Evolutionary conservation across 2,797 vertebrate species (phyloP).

Genomic region (Clamator glandarius): DNA sequence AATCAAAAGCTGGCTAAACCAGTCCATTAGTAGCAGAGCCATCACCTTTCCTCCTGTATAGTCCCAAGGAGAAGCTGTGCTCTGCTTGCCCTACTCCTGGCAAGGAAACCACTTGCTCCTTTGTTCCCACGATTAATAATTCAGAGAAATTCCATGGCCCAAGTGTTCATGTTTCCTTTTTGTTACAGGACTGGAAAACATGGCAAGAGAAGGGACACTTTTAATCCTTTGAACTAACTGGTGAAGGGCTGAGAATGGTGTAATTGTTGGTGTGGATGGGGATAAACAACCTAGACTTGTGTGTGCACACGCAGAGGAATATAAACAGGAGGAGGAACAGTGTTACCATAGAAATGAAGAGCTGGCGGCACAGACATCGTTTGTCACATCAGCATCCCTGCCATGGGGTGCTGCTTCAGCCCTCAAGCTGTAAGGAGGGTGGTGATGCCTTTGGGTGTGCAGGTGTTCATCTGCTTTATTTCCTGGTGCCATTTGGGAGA

Average conservation of each 20-base stretch:
- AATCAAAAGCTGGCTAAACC: constrained; percentile 68
- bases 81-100: neutral
- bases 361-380: constrained; percentile 18
- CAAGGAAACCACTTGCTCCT: neutral
- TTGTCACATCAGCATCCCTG: constrained; percentile 47
- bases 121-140: constrained; percentile 7
- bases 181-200: neutral
- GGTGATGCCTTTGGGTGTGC: neutral
- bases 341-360: constrained; percentile 68
- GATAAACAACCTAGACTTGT: neutral
- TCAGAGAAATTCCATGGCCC: neutral
- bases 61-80: neutral
- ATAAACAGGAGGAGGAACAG: constrained; percentile 19
- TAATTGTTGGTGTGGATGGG: neutral
- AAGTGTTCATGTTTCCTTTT: neutral
- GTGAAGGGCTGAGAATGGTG: neutral
- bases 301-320: neutral
- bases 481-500: neutral
- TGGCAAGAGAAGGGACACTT: neutral
- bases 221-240: neutral
- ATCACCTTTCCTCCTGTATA: constrained; percentile 41
- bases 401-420: neutral
- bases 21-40: constrained; percentile 63
- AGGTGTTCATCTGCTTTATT: neutral
- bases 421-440: neutral